phyloP scores from a whole-genome alignment of 2,113 vertebrate genomes.

The Myrmecobius fasciatus region DNA sequence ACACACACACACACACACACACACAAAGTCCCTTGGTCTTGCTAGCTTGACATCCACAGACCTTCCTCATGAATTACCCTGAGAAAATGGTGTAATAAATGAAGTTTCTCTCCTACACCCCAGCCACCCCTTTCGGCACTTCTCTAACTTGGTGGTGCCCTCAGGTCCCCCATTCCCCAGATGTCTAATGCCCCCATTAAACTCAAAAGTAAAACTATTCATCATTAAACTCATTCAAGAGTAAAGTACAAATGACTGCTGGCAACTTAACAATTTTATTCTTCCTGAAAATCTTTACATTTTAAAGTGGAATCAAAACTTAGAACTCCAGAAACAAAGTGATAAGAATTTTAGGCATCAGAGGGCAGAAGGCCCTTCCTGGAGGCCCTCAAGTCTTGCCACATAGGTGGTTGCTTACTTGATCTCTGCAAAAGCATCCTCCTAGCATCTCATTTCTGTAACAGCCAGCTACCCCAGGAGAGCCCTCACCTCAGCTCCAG shows the following conservation, averaged over 20 bases:
- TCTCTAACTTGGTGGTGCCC: not conserved
- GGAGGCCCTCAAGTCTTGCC: not conserved
- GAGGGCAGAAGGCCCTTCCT: not conserved
- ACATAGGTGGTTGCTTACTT: not conserved
- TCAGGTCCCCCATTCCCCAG: not conserved
- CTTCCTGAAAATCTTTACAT: not conserved
- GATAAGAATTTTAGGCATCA: not conserved
- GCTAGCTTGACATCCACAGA: not conserved
- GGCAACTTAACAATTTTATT: not conserved
- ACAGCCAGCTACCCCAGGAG: not conserved
- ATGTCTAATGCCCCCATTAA: too few relatives aligned
- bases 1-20: not conserved
- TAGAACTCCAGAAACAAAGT: not conserved
- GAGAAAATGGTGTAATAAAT: not conserved
- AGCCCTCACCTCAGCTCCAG: not conserved
- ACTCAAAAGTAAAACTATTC: too few relatives aligned
- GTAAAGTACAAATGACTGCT: slow-evolving; percentile 20
- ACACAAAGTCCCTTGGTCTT: not conserved
- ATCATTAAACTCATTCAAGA: not conserved
- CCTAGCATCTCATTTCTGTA: not conserved
- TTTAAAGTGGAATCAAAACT: slow-evolving; percentile 3
- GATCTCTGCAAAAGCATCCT: not conserved
- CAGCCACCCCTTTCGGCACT: not conserved
- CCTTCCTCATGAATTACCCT: not conserved
- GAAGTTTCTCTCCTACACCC: not conserved